Evolutionary conservation across 2,888 invertebrate genomes (phyloP).

Genomic region (Carterocephalus palaemon): DNA sequence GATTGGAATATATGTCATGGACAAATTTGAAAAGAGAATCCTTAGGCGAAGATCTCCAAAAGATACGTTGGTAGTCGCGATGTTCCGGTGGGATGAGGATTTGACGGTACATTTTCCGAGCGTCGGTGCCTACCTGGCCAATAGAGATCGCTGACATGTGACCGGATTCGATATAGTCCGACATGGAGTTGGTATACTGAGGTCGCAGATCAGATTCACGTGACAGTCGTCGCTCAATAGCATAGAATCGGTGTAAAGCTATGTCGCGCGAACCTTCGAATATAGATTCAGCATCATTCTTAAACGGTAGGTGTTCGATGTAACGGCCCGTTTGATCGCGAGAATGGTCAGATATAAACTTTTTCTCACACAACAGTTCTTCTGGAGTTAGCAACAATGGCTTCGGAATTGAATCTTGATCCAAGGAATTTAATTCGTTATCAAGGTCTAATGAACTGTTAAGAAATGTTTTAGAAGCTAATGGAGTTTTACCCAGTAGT

Average conservation of each 20-base stretch:
- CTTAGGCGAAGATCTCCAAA: too few species aligned
- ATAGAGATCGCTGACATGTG: too few species aligned
- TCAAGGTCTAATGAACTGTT: background rate
- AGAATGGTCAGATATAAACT: background rate
- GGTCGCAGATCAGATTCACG: background rate
- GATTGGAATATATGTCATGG: too few species aligned
- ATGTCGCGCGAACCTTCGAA: background rate
- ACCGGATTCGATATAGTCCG: background rate
- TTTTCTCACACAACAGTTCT: background rate
- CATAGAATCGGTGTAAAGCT: background rate
- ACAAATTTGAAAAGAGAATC: too few species aligned
- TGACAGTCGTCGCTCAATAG: background rate
- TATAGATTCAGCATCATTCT: background rate
- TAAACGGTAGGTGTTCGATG: background rate
- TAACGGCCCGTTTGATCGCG: background rate
- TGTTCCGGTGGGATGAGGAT: too few species aligned
- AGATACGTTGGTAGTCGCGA: too few species aligned
- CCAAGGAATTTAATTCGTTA: background rate
- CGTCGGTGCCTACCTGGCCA: too few species aligned
- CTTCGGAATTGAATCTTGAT: background rate
- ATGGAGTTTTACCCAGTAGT: slow-evolving; percentile 5
- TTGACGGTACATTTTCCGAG: too few species aligned
- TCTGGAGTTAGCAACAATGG: background rate
- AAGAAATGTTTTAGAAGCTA: background rate
- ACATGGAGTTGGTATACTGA: background rate